Base-by-base conservation (phyloP, 1,140 invertebrate species). In the Ectropis grisescens region DNA sequence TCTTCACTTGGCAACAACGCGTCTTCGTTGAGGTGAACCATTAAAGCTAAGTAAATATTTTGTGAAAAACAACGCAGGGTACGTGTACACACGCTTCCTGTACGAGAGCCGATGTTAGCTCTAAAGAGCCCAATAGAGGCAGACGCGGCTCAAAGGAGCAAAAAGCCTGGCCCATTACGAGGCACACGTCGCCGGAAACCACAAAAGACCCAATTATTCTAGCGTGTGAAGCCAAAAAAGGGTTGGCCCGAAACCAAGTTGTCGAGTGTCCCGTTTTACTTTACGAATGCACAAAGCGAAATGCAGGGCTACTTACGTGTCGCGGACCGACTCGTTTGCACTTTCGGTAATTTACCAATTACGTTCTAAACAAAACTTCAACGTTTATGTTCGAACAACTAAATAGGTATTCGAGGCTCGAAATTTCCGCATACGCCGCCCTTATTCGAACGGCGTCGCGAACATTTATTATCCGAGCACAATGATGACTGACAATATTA, bases 151-250 rank as follows among this genome's bases (percentile, higher is more conserved):
- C 41, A 57, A 65, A 65, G 50, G 49, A 38, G 44, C 37, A 60
- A 64, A 56, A 57, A 53, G 46, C 51, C 48, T 48, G 32, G 47
- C 43, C 58, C 43, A 64, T 64, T 66, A 66, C 47, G 33, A 41
- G 45, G 41, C 51, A 64, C 58, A 55, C 57, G 57, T 53, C 36
- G 46, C 22, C 47, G 49, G 51, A 51, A 51, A 64, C 60, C 61
- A 64, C 58, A 69, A 57, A 62, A 66, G 57, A 61, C 57, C 57
- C 60, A 60, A 60, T 69, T 60, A 66, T 58, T 60, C 39, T 51
- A 40, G 41, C 40, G 50, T 47, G 54, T 55, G 56, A 60, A 54
- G 42, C 65, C 49, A 55, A 52, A 60, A 58, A 69, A 51, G 50
- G 55, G 45, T 66, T 64, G 47, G 51, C 47, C 51, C 16, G 37